Evolutionary conservation across 2,888 invertebrate species (phyloP), one percentile per base, ranked within the genome.

Genomic region (Ormyrus nitidulus): DNA sequence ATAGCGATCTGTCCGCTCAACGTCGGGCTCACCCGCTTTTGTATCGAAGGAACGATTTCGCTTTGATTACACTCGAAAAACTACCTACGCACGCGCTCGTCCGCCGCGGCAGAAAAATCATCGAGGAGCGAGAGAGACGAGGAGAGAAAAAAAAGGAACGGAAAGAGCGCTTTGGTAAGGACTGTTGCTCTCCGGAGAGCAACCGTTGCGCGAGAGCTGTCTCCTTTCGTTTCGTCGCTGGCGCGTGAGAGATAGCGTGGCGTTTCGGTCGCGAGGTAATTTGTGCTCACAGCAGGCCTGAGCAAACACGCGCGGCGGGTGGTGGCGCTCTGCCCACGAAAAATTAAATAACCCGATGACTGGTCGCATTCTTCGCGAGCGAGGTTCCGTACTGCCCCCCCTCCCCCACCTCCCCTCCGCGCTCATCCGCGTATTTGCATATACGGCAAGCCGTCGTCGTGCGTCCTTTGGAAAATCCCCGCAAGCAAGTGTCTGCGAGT

Each of bases 201-300:
- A 65, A 58, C 58, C 11, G 68, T 66, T 59, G 58, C 51, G 54
- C 19, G 19, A 19, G 19, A 78, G 81, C 78, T 79, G 79, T 81
- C 82, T 74, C 51, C 64, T 77, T 70, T 74, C 54, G 66, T 75
- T 74, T 80, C 75, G 79, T 70, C 65, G 72, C 62, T 79, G 73
- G 77, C 74, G 80, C 82, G 77, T 80, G 80, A 79, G 77, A 19
- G 19, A 77, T 69, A 74, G 53, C 81, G 83, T 82, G 84, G 89
- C 88, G 89, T 89, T 91, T 91, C 90, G 91, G 91, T 91, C 91
- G 92, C 91, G 91, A 92, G 92, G 92, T 92, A 93, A 93, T 93
- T 93, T 93, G 92, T 93, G 92, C 91, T 92, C 93, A 89, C 93
- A 93, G 93, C 93, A 89, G 93, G 93, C 89, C 90, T 92, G 92